Evolutionary conservation across 2,113 vertebrate species (phyloP).

Genomic region (Trochalopteron elliotii): DNA sequence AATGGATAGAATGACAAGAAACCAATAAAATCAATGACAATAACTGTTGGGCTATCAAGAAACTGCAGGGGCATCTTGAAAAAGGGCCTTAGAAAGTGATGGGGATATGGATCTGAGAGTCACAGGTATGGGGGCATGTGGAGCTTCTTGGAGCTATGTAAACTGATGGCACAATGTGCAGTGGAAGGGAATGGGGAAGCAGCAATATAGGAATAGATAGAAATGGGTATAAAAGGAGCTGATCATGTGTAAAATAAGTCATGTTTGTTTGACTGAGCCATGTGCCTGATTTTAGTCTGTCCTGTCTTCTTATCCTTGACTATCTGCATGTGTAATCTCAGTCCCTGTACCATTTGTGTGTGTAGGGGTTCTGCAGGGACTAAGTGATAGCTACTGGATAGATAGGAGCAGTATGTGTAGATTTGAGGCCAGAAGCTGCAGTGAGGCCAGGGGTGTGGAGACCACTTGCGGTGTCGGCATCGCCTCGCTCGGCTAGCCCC

Average conservation of each 20-base stretch:
- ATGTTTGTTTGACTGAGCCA: neutral
- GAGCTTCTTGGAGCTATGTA: neutral
- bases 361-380: neutral
- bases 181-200: neutral
- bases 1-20: neutral
- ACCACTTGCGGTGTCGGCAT: too few relatives aligned
- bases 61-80: neutral
- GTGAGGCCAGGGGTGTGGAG: neutral
- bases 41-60: neutral
- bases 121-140: fast-evolving
- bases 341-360: neutral
- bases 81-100: neutral
- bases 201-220: neutral
- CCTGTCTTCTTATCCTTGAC: neutral
- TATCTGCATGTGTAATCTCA: neutral
- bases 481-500: too few relatives aligned
- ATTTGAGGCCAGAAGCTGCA: neutral
- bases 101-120: neutral
- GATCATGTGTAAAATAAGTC: neutral
- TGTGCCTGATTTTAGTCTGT: neutral
- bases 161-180: neutral
- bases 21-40: neutral
- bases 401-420: neutral
- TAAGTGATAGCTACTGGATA: neutral
- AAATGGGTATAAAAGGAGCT: neutral